Evolutionary conservation across 2,888 invertebrate species (phyloP), one percentile per base, ranked within the genome.

Genomic region (Caenorhabditis afra): DNA sequence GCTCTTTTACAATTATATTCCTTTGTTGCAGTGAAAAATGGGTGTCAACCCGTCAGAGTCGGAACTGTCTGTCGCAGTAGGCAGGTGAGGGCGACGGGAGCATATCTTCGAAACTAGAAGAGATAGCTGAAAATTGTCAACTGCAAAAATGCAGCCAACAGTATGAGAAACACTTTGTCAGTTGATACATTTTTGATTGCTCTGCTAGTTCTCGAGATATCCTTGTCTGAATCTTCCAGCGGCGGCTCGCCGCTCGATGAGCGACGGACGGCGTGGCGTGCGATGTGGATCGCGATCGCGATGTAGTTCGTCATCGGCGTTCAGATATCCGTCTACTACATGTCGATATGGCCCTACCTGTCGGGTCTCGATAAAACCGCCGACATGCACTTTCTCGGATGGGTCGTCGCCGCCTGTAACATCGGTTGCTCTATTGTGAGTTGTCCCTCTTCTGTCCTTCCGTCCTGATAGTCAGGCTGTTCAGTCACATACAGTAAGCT

Each of bases 341-440:
- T 79, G 71, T 71, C 71, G 11, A 76, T 81, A 68, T 81, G 81
- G n/a, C n/a, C n/a, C n/a, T n/a, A n/a, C n/a, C n/a, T n/a, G n/a
- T n/a, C n/a, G n/a, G n/a, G n/a, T n/a, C 11, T 57, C 18, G 57
- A 57, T 18, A 39, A 37, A 16, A 57, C 39, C 10, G 57, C 57
- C 1, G 41, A 57, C 16, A 18, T 82, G 41, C 75, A 80, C 41
- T 80, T 80, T 45, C 64, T 80, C 8, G 82, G 82, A 39, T 82
- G 82, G 80, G 75, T 82, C 7, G 70, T 82, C 1, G 82, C 80
- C 23, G 70, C 82, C 3, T 79, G 76, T 49, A 74, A 68, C 23
- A 66, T 80, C 23, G 80, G 29, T 71, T 76, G 45, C 14, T 45
- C 12, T 12, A 16, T 14, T 45, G 4, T 4, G 45, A 14, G 14